phyloP scores from a whole-genome alignment of 2,113 vertebrate species.

The Amphiprion percula region DNA sequence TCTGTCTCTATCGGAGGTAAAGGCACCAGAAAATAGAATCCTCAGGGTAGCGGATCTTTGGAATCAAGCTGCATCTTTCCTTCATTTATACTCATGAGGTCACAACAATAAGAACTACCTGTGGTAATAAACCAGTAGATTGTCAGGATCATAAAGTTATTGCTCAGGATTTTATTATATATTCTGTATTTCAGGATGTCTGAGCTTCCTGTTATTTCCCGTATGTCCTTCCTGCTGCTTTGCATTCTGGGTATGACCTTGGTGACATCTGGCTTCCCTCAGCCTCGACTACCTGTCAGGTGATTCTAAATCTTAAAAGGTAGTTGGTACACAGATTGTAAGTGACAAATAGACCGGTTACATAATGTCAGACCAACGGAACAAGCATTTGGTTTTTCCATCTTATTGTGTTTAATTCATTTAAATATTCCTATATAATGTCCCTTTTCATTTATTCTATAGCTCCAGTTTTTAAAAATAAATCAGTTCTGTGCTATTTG shows the following conservation, averaged over 20 bases:
- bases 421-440: too few species aligned
- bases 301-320: constrained; percentile 18
- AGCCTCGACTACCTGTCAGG: constrained; percentile 66
- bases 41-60: too few species aligned
- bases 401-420: background rate
- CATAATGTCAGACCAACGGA: background rate
- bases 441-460: too few species aligned
- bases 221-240: constrained; percentile 62
- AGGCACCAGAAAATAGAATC: too few species aligned
- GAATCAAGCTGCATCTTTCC: too few species aligned
- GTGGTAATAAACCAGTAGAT: too few species aligned
- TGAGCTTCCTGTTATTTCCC: constrained; percentile 29
- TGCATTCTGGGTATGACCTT: constrained; percentile 71
- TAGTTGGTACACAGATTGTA: too few species aligned
- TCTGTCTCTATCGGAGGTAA: too few species aligned
- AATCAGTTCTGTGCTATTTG: background rate
- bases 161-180: background rate
- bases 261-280: constrained; percentile 75
- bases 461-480: background rate
- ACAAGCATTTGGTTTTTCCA: background rate
- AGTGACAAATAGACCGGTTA: too few species aligned
- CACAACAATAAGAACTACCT: too few species aligned
- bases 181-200: constrained; percentile 67
- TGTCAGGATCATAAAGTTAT: too few species aligned
- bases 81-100: too few species aligned